Evolutionary conservation across 2,888 invertebrate genomes (phyloP), one percentile per base, ranked within the genome.

Genomic region (Nephrotoma guestfalica): DNA sequence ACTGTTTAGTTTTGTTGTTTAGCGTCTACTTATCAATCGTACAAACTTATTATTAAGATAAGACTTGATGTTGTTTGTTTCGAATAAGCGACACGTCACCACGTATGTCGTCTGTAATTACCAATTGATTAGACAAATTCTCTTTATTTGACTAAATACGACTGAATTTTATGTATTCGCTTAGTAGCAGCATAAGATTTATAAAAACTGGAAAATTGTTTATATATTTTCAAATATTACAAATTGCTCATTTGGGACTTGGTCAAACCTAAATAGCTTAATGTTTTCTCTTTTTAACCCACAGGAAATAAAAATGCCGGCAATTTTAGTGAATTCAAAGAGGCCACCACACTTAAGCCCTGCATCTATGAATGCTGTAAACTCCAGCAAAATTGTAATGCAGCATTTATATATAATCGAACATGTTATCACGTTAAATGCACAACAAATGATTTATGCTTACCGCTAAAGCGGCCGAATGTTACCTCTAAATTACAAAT

Each of bases 401-500:
- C 96, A 88, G 96, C 95, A 4, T 94, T 97, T 89, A 94, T 96
- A 91, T 94, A 94, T 88, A 95, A 96, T 89, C 91, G 93, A 30
- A 94, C 94, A 87, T 97, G 97, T 90, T 97, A 94, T 90, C 96
- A 96, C 91, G 94, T 97, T 18, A 93, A 93, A 87, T 96, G 96
- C 91, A 92, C 91, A 5, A 95, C 93, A 88, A 94, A 96, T 89
- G 95, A 95, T 89, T 91, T 94, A 43, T 97, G 96, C 89, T 89
- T 95, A 88, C 96, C 96, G 0, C 92, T 94, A 18, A 92, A 93
- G 84, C 93, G 94, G 83, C 91, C 92, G 7, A 94, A 94, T 88
- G 92, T 93, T 88, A 92, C 93, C 7, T 93, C 94, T 51, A 94
- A 94, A 89, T 93, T 96, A 0, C 94, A 93, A 87, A 96, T 97